Evolutionary conservation across 2,797 vertebrate species (phyloP).

Genomic region (Prunella strophiata): DNA sequence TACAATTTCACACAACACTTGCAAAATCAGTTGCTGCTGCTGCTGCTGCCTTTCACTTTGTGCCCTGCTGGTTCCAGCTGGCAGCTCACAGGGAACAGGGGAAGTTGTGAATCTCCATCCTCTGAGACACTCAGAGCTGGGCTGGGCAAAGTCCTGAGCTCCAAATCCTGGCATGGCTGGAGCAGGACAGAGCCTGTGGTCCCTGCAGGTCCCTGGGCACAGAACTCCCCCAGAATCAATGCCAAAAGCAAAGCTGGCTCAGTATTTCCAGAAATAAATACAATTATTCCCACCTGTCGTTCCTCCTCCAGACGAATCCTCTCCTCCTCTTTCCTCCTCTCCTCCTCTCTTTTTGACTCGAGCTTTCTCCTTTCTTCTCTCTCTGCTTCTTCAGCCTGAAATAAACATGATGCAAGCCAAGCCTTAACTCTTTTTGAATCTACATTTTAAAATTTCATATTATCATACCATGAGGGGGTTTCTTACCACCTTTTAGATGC

Average conservation of each 20-base stretch:
- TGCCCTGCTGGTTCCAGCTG: slow-evolving; percentile 8
- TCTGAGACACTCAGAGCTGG: not conserved
- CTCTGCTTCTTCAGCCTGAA: slow-evolving; percentile 90
- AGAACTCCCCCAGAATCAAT: not conserved
- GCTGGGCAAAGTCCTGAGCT: not conserved
- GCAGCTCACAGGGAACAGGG: not conserved
- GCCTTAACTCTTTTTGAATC: not conserved
- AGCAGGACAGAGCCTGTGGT: not conserved
- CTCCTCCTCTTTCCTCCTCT: slow-evolving; percentile 88
- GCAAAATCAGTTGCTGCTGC: not conserved
- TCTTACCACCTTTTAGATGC: not conserved
- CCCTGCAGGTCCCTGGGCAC: not conserved
- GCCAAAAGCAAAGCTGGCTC: not conserved
- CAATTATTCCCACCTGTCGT: slow-evolving; percentile 78
- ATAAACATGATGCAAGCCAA: not conserved
- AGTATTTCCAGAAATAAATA: not conserved
- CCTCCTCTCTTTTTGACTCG: slow-evolving; percentile 89
- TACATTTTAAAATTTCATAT: not conserved
- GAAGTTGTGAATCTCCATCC: not conserved
- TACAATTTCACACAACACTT: not conserved
- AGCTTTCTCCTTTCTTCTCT: slow-evolving; percentile 89
- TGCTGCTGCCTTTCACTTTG: not conserved
- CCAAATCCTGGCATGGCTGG: not conserved
- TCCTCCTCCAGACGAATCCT: slow-evolving; percentile 84
- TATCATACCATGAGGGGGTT: not conserved